phyloP scores from a whole-genome alignment of 2,888 invertebrate species.

The Chromoteleia sp. region DNA sequence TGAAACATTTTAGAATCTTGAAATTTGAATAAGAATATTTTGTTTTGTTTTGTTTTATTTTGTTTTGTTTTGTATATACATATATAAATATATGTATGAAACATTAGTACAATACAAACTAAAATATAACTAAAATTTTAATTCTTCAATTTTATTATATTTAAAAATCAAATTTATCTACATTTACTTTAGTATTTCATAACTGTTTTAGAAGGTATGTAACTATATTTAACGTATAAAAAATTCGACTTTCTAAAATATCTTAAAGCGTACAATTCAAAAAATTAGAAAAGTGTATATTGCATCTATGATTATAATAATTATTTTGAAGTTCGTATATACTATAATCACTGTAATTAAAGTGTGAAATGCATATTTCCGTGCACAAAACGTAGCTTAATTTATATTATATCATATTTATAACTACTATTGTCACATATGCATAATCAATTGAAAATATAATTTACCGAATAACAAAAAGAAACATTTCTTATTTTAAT shows the following conservation, averaged over 20 bases:
- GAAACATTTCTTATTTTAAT: background rate
- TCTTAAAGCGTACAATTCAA: too few species aligned
- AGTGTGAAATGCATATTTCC: background rate
- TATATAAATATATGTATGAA: too few species aligned
- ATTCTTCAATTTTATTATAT: background rate
- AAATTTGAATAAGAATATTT: too few species aligned
- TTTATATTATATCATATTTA: too few species aligned
- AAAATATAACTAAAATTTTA: background rate
- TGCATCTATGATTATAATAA: background rate
- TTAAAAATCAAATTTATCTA: background rate
- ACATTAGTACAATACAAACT: too few species aligned
- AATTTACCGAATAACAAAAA: background rate
- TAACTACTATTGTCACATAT: too few species aligned
- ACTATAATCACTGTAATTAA: background rate
- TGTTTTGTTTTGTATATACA: too few species aligned
- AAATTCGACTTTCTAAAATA: too few species aligned
- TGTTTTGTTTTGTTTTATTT: background rate
- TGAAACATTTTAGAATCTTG: too few species aligned
- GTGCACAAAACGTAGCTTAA: background rate
- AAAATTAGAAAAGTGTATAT: background rate
- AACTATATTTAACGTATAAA: too few species aligned
- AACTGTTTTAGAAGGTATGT: background rate
- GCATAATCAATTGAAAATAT: too few species aligned
- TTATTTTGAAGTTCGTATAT: background rate
- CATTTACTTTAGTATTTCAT: background rate